phyloP scores from a whole-genome alignment of 2,888 invertebrate genomes.

The Bombylius major region DNA sequence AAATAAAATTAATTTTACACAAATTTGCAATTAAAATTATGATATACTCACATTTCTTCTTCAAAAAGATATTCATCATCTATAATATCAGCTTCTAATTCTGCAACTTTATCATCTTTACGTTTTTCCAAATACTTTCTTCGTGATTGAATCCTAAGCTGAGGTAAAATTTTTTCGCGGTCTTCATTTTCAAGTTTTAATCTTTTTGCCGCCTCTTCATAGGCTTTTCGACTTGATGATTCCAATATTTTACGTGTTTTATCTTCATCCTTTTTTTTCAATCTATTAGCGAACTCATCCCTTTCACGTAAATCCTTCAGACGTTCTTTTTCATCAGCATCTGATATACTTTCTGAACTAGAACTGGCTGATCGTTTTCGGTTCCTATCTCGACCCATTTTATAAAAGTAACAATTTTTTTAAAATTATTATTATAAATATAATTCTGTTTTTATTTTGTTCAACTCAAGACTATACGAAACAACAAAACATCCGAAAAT shows the following conservation, averaged over 20 bases:
- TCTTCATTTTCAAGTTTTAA: constrained; percentile 79
- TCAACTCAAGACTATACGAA: no score
- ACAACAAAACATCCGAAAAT: no score
- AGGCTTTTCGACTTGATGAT: constrained; percentile 50
- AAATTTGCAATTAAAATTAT: background rate
- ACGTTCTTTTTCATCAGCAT: constrained; percentile 72
- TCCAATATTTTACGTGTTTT: constrained; percentile 70
- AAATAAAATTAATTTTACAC: background rate
- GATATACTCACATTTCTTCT: constrained; percentile 59
- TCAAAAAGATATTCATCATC: constrained; percentile 95
- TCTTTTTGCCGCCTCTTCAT: constrained; percentile 81
- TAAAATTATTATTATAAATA: no score
- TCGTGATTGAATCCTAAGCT: constrained; percentile 79
- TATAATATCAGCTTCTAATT: constrained; percentile 84
- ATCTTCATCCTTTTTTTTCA: constrained; percentile 80
- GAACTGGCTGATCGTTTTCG: constrained; percentile 23
- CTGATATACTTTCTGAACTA: constrained; percentile 35
- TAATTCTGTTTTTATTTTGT: no score
- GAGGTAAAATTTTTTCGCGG: constrained; percentile 73
- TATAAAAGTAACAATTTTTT: background rate
- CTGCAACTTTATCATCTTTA: constrained; percentile 90
- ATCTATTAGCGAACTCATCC: constrained; percentile 83
- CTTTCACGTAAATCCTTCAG: constrained; percentile 75
- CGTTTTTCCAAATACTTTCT: constrained; percentile 90
- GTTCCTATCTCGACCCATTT: constrained; percentile 18